These are phyloP conservation scores for Sussaba pulchella DNA, from an alignment of 2,888 invertebrate species.

Conservation along the genomic window DNA sequence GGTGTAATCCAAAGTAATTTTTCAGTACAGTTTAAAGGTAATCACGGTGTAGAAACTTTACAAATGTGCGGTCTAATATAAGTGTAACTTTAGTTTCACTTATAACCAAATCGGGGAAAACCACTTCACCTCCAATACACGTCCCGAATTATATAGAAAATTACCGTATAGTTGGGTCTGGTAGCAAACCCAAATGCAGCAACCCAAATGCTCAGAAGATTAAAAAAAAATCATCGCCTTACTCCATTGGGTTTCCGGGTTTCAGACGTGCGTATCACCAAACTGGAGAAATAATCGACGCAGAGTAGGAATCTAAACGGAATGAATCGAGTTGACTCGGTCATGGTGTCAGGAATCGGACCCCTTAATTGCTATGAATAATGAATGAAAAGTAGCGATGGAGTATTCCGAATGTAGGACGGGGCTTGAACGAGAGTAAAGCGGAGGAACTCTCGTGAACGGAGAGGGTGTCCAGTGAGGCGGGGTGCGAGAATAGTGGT, in stretches of 20 bases:
- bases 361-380: conserved; percentile 80
- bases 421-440: conserved; percentile 42
- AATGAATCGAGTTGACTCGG: conserved; percentile 26
- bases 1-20: no score
- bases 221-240: conserved; percentile 44
- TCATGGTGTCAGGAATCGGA: conserved; percentile 24
- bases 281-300: conserved; percentile 3
- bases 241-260: conserved; percentile 9
- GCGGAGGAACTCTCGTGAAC: conserved; percentile 63
- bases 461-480: conserved; percentile 71
- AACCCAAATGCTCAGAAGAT: no score
- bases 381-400: conserved; percentile 72
- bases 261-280: neutral
- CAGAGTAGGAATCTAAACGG: conserved; percentile 4
- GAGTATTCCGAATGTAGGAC: conserved; percentile 42
- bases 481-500: conserved; percentile 67
- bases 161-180: no score
- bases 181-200: no score
- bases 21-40: no score
- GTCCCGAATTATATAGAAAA: no score
- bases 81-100: no score
- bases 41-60: no score
- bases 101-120: no score
- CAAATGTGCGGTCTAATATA: no score
- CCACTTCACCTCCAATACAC: no score